Conservation (phyloP, 2,113 vertebrate genomes). For the Bothrops jararaca region DNA sequence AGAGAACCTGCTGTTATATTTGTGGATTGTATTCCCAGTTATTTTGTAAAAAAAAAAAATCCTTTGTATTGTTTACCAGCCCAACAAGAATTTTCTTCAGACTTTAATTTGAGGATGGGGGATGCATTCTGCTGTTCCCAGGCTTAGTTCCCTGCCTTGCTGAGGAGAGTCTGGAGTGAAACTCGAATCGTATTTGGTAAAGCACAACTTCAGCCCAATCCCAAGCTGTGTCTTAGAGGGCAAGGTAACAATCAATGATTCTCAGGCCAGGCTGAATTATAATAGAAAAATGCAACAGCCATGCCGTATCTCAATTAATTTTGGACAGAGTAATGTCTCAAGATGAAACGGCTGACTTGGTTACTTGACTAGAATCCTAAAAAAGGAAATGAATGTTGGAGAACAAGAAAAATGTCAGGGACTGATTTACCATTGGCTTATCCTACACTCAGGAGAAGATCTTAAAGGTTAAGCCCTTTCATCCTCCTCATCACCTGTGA, state of each 20-base stretch:
- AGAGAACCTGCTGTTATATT: background rate
- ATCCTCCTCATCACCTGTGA: background rate
- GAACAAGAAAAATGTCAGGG: background rate
- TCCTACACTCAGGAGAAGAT: background rate
- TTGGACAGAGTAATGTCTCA: background rate
- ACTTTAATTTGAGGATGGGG: background rate
- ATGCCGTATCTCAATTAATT: background rate
- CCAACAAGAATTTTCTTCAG: background rate
- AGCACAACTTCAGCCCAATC: background rate
- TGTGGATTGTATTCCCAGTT: background rate
- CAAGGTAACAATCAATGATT: background rate
- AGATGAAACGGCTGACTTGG: background rate
- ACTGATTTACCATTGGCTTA: background rate
- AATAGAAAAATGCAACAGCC: background rate
- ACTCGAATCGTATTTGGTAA: background rate
- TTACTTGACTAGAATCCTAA: background rate
- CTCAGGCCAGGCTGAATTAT: background rate
- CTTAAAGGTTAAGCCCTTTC: background rate
- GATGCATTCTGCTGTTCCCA: background rate
- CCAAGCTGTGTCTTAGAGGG: background rate
- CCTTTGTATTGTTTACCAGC: background rate
- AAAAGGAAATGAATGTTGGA: background rate
- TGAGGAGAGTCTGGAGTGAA: background rate
- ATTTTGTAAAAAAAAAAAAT: background rate
- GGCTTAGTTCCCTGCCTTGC: background rate